Evolutionary conservation across 2,113 vertebrate species (phyloP).

Genomic region (Poeciliopsis retropinna): DNA sequence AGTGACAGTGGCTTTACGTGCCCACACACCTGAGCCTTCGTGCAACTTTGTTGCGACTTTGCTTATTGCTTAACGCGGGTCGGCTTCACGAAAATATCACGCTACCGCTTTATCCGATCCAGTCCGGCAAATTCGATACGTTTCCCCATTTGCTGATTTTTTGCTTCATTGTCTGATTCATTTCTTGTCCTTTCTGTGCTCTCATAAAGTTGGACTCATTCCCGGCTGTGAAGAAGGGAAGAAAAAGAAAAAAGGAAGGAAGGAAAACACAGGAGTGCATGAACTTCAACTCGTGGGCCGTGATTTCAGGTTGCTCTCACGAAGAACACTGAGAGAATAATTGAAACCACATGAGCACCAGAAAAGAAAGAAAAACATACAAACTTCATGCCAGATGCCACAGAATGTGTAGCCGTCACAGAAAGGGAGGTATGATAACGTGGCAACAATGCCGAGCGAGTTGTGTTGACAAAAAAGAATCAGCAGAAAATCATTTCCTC

Average conservation of each 20-base stretch:
- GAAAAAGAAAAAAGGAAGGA: neutral
- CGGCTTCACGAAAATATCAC: neutral
- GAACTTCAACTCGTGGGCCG: constrained; percentile 6
- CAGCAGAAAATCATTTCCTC: constrained; percentile 1
- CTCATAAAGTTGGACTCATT: constrained; percentile 4
- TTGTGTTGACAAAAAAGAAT: constrained; percentile 19
- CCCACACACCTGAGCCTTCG: no score
- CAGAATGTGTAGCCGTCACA: constrained; percentile 19
- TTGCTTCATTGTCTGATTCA: neutral
- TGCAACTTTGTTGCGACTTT: constrained; percentile 43
- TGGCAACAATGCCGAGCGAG: constrained; percentile 43
- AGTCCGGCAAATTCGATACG: constrained; percentile 7
- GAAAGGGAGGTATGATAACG: constrained; percentile 2
- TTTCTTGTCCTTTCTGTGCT: neutral
- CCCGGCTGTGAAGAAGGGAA: neutral
- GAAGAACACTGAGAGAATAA: constrained; percentile 16
- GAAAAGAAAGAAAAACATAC: constrained; percentile 11
- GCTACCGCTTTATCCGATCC: constrained; percentile 12
- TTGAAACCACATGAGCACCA: constrained; percentile 56
- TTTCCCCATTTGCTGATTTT: constrained; percentile 19
- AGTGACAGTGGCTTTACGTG: no score
- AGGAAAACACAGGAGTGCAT: neutral
- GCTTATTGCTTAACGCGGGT: constrained; percentile 21
- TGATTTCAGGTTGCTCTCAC: constrained; percentile 12
- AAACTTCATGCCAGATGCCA: constrained; percentile 13